Evolutionary conservation across 2,888 invertebrate genomes (phyloP).

Genomic region (Acrocyrtus sp.): DNA sequence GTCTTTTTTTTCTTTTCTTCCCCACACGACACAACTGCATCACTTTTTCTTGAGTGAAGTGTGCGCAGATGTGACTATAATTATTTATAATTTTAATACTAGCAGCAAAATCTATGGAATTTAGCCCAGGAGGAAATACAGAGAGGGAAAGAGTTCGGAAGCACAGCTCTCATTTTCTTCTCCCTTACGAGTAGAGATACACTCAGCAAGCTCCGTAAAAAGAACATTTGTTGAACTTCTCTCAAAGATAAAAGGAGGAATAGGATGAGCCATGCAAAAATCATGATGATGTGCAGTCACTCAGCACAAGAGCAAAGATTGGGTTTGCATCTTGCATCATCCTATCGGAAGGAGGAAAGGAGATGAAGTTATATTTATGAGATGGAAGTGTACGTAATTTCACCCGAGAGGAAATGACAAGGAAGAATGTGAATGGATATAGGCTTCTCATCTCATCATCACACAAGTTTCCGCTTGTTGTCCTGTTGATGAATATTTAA

Average conservation of each 20-base stretch:
- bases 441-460: no score
- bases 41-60: not conserved
- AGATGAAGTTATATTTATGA: no score
- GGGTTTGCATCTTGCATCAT: no score
- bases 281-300: constrained; percentile 9
- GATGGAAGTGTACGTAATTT: no score
- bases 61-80: constrained; percentile 18
- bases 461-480: no score
- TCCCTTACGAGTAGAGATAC: no score
- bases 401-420: no score
- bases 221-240: constrained; percentile 15
- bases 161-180: not conserved
- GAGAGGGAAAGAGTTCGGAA: not conserved
- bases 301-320: no score
- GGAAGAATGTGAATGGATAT: no score
- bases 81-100: constrained; percentile 9
- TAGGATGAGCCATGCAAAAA: constrained; percentile 38
- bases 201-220: not conserved
- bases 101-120: no score
- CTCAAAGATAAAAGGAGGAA: constrained; percentile 23
- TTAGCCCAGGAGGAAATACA: not conserved
- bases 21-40: not conserved
- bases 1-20: not conserved
- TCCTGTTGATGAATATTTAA: no score
- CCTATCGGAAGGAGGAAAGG: no score